Conservation (phyloP, 2,888 invertebrate species). For the Gymnosoma rotundatum region DNA sequence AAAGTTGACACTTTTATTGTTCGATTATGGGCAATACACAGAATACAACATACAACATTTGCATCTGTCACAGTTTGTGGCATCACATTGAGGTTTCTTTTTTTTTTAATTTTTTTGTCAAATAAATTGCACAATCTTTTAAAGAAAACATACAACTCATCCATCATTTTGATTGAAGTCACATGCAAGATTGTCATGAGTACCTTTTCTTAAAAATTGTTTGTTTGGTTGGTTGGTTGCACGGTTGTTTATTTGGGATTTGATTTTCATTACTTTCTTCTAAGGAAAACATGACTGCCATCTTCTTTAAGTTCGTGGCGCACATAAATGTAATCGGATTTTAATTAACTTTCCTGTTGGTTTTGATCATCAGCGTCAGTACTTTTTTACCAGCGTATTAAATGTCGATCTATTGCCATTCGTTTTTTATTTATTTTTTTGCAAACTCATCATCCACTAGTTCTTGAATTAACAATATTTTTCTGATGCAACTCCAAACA, state of each 20-base stretch:
- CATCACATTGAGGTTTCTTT: slow-evolving; percentile 41
- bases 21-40: slow-evolving; percentile 60
- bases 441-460: slow-evolving; percentile 30
- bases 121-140: slow-evolving; percentile 65
- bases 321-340: slow-evolving; percentile 55
- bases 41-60: slow-evolving; percentile 46
- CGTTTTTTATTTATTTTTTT: background rate
- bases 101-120: slow-evolving; percentile 13
- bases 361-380: slow-evolving; percentile 22
- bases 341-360: slow-evolving; percentile 66
- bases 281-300: slow-evolving; percentile 26
- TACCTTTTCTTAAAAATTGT: slow-evolving; percentile 31
- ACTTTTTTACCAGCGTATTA: slow-evolving; percentile 48
- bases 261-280: slow-evolving; percentile 36
- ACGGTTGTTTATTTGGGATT: slow-evolving; percentile 56
- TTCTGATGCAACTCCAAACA: background rate
- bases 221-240: slow-evolving; percentile 38
- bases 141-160: slow-evolving; percentile 71
- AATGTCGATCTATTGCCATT: slow-evolving; percentile 62
- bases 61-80: slow-evolving; percentile 67
- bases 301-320: background rate
- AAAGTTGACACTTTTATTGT: slow-evolving; percentile 72
- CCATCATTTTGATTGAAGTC: slow-evolving; percentile 80
- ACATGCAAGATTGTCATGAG: slow-evolving; percentile 52
- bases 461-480: background rate